Percentiles rank a stretch among this genome's conserved stretches.
Conservation (phyloP, 2,888 invertebrate genomes). For the Agriopis aurantiaria region DNA sequence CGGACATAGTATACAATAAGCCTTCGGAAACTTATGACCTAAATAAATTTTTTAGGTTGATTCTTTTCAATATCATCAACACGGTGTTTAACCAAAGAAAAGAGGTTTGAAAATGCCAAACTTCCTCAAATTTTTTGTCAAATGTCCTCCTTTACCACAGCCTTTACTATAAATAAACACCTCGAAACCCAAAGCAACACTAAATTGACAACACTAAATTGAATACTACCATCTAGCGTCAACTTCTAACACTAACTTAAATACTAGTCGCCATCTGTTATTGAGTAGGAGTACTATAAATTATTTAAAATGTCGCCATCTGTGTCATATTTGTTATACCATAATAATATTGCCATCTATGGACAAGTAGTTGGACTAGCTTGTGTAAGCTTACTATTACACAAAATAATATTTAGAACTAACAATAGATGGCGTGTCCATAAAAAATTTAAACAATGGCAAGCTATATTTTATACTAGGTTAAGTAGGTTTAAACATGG, state of each 20-base stretch:
- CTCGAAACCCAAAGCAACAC: too few species aligned
- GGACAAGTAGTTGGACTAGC: conserved; percentile 10
- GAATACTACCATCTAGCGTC: not conserved
- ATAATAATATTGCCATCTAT: conserved; percentile 12
- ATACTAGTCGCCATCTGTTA: not conserved
- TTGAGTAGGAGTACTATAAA: not conserved
- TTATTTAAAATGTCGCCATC: not conserved
- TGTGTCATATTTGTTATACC: not conserved
- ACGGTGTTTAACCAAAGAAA: too few species aligned
- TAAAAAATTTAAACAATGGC: not conserved
- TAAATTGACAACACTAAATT: not conserved
- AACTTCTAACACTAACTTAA: not conserved
- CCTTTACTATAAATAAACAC: too few species aligned
- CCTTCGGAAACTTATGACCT: too few species aligned
- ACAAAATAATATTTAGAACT: not conserved
- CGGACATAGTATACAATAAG: not conserved
- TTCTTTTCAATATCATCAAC: too few species aligned
- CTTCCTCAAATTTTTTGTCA: too few species aligned
- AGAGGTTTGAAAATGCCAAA: too few species aligned
- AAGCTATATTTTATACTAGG: too few species aligned
- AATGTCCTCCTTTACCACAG: too few species aligned
- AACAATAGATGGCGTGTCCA: not conserved
- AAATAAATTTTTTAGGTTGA: too few species aligned
- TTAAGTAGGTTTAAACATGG: too few species aligned
- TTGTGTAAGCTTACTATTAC: not conserved